Conservation (phyloP, 2,888 invertebrate genomes). For the Cephus sareptanus region DNA sequence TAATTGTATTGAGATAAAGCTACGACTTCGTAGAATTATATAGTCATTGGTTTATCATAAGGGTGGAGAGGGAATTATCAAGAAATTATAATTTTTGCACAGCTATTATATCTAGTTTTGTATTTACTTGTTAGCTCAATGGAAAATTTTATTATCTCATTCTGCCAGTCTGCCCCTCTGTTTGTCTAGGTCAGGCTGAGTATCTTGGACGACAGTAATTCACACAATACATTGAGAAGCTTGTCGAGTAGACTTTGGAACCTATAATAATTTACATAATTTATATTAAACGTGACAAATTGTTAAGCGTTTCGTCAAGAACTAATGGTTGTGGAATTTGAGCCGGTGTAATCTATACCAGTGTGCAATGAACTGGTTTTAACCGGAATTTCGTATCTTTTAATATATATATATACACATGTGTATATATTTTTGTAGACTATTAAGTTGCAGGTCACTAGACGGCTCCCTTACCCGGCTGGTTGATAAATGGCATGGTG, state of each 20-base stretch:
- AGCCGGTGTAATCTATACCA: constrained; percentile 31
- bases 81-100: background rate
- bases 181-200: background rate
- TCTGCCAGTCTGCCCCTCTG: background rate
- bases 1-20: constrained; percentile 35
- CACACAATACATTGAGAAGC: background rate
- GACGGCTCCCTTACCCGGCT: no score
- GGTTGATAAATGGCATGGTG: no score
- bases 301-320: constrained; percentile 13
- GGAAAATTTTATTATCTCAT: background rate
- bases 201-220: background rate
- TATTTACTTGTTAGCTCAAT: background rate
- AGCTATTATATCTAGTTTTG: background rate
- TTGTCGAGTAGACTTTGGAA: constrained; percentile 34
- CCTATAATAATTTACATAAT: constrained; percentile 31
- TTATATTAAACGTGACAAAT: constrained; percentile 11
- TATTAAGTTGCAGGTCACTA: no score
- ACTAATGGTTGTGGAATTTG: constrained; percentile 37
- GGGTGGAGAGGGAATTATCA: background rate
- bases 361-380: constrained; percentile 34
- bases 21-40: background rate
- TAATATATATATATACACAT: background rate
- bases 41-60: no score
- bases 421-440: background rate
- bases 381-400: constrained; percentile 28